Percentiles rank a stretch among this genome's conserved stretches.
These are phyloP conservation scores for Fulmarus glacialis DNA, from an alignment of 2,113 vertebrate species.

Conservation along the genomic window DNA sequence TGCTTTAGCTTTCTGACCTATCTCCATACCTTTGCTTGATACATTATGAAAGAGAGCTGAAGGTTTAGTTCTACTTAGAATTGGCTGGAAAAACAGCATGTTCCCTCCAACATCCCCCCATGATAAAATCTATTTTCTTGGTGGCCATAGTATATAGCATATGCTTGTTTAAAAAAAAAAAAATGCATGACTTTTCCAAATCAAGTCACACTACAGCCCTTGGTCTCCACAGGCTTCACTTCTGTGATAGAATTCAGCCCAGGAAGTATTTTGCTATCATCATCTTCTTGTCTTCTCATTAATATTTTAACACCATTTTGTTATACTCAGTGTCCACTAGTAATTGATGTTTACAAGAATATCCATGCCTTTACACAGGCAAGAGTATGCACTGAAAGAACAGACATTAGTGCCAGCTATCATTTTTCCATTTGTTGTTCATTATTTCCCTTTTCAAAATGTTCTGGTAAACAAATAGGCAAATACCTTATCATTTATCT, in stretches of 20 bases:
- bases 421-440: not conserved
- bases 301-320: not conserved
- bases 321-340: not conserved
- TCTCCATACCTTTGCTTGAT: not conserved
- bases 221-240: not conserved
- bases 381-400: not conserved
- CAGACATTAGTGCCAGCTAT: not conserved
- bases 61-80: not conserved
- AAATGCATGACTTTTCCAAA: not conserved
- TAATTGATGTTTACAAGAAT: not conserved
- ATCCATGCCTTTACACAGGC: not conserved
- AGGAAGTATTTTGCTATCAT: not conserved
- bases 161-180: not conserved
- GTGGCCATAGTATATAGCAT: not conserved
- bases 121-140: not conserved
- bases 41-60: not conserved
- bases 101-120: not conserved
- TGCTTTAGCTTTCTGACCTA: not conserved
- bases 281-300: not conserved
- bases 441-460: not conserved
- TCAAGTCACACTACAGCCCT: not conserved
- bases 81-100: fast-evolving
- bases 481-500: not conserved
- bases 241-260: not conserved
- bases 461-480: not conserved